Percentiles rank a stretch among this genome's conserved stretches.
These are phyloP conservation scores for Caenorhabditis angaria DNA, from an alignment of 2,888 invertebrate species.

Conservation along the genomic window DNA sequence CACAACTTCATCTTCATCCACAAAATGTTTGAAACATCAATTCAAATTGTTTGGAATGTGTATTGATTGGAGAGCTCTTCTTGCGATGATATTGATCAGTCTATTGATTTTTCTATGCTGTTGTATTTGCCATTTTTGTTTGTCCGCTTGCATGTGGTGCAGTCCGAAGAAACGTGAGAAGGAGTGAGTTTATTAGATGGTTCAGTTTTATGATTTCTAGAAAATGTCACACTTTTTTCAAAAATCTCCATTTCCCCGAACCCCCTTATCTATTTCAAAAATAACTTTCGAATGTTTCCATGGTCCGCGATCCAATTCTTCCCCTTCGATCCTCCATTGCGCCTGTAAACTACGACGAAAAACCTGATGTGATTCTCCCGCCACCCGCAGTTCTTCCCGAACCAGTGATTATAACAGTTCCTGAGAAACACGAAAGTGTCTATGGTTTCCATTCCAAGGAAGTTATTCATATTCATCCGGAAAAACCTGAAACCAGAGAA, in stretches of 20 bases:
- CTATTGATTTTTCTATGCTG: conserved; percentile 24
- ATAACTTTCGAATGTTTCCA: conserved; percentile 20
- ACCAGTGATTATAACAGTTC: conserved; percentile 42
- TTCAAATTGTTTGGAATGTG: conserved; percentile 46
- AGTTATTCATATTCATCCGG: conserved; percentile 38
- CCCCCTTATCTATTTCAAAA: not conserved
- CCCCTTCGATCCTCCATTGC: conserved; percentile 16
- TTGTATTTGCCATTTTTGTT: conserved; percentile 39
- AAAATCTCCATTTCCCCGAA: not conserved
- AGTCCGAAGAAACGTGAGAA: conserved; percentile 13
- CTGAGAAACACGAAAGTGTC: conserved; percentile 41
- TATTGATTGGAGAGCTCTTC: conserved; percentile 43
- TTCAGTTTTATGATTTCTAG: not conserved
- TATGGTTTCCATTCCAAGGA: conserved; percentile 48
- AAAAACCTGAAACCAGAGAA: conserved; percentile 34
- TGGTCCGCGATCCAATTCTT: conserved; percentile 25
- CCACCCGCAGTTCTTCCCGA: conserved; percentile 33
- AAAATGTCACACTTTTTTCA: too few species aligned
- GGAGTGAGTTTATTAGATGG: conserved; percentile 17
- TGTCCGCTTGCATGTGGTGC: conserved; percentile 44
- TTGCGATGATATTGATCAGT: conserved; percentile 20
- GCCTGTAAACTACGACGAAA: conserved; percentile 33
- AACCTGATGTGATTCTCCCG: conserved; percentile 25
- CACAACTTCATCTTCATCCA: not conserved
- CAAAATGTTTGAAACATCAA: conserved; percentile 29